These are phyloP conservation scores for Bathynomus jamesi DNA, from an alignment of 1,140 invertebrate species.

Conservation along the genomic window DNA sequence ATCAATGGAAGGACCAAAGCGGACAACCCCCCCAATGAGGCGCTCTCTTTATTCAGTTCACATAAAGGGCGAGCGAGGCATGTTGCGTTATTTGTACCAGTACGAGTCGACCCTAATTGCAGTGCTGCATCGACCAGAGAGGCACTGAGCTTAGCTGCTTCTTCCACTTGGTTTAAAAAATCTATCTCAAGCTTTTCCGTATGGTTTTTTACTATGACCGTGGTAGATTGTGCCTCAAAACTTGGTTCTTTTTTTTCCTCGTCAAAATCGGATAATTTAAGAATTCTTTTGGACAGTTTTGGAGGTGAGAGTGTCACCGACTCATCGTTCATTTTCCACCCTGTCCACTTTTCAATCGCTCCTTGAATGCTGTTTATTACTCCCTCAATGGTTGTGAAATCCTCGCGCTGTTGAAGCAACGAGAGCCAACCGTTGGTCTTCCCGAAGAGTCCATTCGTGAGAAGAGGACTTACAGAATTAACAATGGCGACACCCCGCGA, in stretches of 20 bases:
- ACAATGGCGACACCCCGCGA: neutral
- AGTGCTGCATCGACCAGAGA: neutral
- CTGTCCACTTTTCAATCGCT: neutral
- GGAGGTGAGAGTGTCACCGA: neutral
- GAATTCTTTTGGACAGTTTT: too few species aligned
- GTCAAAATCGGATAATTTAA: too few species aligned
- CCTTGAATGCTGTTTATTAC: neutral
- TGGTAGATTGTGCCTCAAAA: too few species aligned
- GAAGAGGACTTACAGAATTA: neutral
- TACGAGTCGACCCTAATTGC: neutral
- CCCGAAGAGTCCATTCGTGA: neutral
- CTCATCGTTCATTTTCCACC: neutral
- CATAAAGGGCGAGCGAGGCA: neutral
- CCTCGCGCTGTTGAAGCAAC: neutral
- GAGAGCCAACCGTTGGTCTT: neutral
- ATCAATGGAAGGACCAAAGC: neutral
- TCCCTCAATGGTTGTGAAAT: neutral
- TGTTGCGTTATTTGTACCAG: neutral
- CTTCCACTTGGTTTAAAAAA: neutral
- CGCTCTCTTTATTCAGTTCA: neutral
- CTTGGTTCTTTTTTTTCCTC: too few species aligned
- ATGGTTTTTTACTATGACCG: neutral
- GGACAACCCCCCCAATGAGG: neutral
- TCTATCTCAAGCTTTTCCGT: neutral
- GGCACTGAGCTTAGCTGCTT: neutral